Base-by-base conservation (phyloP, 2,797 vertebrate genomes). In the Ispidina lecontei region DNA sequence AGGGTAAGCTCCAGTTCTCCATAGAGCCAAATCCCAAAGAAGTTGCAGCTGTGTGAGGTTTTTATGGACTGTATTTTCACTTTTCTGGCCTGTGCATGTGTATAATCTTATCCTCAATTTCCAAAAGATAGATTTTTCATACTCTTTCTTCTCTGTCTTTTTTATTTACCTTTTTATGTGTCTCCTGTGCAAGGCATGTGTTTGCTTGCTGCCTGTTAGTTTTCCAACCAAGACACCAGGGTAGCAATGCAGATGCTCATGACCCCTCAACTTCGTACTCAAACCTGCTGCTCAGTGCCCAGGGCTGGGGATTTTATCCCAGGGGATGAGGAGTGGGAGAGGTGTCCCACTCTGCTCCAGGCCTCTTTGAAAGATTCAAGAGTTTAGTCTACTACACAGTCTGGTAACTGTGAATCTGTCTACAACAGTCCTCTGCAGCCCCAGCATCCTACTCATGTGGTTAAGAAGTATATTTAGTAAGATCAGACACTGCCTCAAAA, bases 381-480 rank as follows among this genome's bases (percentile, higher is more conserved):
- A 20, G 56, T 85, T 89, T 51, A 52, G n/a, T 44, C 58, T 74
- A 41, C 33, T 26, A 37, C 4, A 14, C 1, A 7, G 19, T 54
- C 46, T 68, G 59, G n/a, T 83, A 78, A 75, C 44, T 0, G 0
- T 28, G 43, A 65, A 47, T 86, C 67, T 77, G 25, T 73, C 86
- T 69, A 19, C 39, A 59, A 68, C 72, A 86, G 71, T 70, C 18
- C 54, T 87, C 52, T 91, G 89, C 79, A 93, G 70, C 63, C 54
- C 89, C 87, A 94, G 83, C 80, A 79, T 84, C 44, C 77, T 62
- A 26, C 35, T 83, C 33, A n/a, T 89, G 41, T 7, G 17, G 58
- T 87, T 90, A 77, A 63, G 80, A 86, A 87, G 51, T 93, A 82
- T 90, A 92, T 96, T 96, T 89, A 94, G 92, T 78, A 91, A 91